Evolutionary conservation across 2,888 invertebrate species (phyloP).

Genomic region (Drosophila mulleri): DNA sequence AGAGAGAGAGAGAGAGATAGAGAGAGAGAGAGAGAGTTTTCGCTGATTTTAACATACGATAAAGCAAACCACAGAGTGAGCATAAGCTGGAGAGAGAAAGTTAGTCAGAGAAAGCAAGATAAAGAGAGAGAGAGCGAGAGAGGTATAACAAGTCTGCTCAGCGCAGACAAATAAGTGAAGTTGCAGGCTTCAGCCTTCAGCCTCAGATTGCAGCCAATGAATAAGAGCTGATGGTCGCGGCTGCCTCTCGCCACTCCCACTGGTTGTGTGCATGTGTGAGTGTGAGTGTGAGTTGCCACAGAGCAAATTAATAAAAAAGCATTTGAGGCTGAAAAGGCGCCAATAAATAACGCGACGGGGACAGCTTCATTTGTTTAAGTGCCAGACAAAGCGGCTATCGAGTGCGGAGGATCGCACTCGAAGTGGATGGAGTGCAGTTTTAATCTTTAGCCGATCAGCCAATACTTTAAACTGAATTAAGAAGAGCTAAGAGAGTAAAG

Average conservation of each 20-base stretch:
- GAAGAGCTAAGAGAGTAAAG: neutral
- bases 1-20: neutral
- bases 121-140: neutral
- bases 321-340: slow-evolving; percentile 75
- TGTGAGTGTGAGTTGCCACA: slow-evolving; percentile 56
- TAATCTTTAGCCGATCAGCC: slow-evolving; percentile 27
- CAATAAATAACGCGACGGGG: slow-evolving; percentile 75
- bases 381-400: slow-evolving; percentile 49
- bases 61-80: slow-evolving; percentile 39
- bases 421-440: slow-evolving; percentile 16
- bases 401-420: slow-evolving; percentile 20
- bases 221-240: slow-evolving; percentile 56
- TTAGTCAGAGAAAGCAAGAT: neutral
- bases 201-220: slow-evolving; percentile 74
- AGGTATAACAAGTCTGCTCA: slow-evolving; percentile 5
- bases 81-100: slow-evolving; percentile 3
- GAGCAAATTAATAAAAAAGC: slow-evolving; percentile 78
- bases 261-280: slow-evolving; percentile 7
- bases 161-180: slow-evolving; percentile 76
- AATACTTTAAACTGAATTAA: neutral
- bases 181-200: slow-evolving; percentile 59
- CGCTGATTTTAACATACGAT: slow-evolving; percentile 74
- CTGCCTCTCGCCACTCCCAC: slow-evolving; percentile 3
- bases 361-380: slow-evolving; percentile 81
- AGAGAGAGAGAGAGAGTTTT: slow-evolving; percentile 21